Percentiles rank a stretch among this genome's conserved stretches.
phyloP scores from a whole-genome alignment of 2,888 invertebrate species.

The Mactromeris polynyma region DNA sequence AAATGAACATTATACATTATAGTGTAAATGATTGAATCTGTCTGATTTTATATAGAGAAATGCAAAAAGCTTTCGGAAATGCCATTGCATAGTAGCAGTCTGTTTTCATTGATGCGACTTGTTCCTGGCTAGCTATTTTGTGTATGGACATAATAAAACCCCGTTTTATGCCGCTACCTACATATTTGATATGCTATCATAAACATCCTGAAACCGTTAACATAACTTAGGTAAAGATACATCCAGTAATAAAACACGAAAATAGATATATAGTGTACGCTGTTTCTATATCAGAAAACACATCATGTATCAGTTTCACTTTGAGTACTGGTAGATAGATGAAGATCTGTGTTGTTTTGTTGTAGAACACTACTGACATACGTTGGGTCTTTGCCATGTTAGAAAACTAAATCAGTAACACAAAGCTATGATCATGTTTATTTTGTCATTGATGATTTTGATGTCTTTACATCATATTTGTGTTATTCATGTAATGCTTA shows the following conservation, averaged over 20 bases:
- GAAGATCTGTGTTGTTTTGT: neutral
- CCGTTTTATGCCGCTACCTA: no score
- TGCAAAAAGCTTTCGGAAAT: no score
- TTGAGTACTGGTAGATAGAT: neutral
- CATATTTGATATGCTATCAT: neutral
- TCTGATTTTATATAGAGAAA: no score
- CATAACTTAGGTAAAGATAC: neutral
- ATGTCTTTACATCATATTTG: neutral
- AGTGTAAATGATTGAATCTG: no score
- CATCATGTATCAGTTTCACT: neutral
- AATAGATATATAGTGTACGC: neutral
- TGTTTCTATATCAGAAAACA: slow-evolving; percentile 9
- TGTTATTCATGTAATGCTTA: no score
- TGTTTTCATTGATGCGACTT: no score
- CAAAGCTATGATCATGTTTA: neutral
- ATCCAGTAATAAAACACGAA: neutral
- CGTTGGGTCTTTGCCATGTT: neutral
- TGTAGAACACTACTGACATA: neutral
- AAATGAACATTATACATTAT: no score
- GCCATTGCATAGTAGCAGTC: no score
- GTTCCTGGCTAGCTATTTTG: no score
- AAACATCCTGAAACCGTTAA: neutral
- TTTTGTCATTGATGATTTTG: neutral
- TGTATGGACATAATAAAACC: no score
- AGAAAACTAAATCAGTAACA: neutral